phyloP scores from a whole-genome alignment of 2,113 vertebrate genomes.

The Elanus axillaris region DNA sequence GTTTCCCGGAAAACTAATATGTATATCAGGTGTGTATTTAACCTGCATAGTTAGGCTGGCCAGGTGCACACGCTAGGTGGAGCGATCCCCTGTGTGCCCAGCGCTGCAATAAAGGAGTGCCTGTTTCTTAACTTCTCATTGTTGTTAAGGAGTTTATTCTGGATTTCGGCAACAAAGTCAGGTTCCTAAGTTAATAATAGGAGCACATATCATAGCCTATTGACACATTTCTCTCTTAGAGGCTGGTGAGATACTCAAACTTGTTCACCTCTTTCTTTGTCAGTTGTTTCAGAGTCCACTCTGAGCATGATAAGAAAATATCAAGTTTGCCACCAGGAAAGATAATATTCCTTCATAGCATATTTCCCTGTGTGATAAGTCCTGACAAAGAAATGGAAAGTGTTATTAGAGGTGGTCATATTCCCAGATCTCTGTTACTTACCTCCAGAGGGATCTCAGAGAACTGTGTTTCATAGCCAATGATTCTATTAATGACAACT shows the following conservation, averaged over 20 bases:
- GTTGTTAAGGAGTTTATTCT: too few species aligned
- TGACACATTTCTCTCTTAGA: neutral
- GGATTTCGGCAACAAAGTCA: too few species aligned
- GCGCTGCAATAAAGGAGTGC: too few species aligned
- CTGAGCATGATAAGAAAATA: neutral
- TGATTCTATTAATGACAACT: neutral
- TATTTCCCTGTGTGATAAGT: neutral
- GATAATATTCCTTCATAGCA: neutral
- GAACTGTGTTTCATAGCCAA: neutral
- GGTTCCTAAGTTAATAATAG: neutral
- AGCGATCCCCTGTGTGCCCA: too few species aligned
- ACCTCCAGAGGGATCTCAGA: neutral
- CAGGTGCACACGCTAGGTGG: too few species aligned
- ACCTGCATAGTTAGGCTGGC: too few species aligned
- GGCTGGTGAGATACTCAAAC: neutral
- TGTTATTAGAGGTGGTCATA: neutral
- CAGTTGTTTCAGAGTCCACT: neutral
- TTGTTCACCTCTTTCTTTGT: neutral
- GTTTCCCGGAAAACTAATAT: too few species aligned
- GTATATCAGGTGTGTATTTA: too few species aligned
- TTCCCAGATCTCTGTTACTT: neutral
- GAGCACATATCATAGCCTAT: neutral
- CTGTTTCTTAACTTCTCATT: too few species aligned
- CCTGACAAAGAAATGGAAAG: neutral
- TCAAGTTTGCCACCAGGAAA: neutral